Evolutionary conservation across 2,888 invertebrate genomes (phyloP), one percentile per base, ranked within the genome.

Genomic region (Coremacera marginata): DNA sequence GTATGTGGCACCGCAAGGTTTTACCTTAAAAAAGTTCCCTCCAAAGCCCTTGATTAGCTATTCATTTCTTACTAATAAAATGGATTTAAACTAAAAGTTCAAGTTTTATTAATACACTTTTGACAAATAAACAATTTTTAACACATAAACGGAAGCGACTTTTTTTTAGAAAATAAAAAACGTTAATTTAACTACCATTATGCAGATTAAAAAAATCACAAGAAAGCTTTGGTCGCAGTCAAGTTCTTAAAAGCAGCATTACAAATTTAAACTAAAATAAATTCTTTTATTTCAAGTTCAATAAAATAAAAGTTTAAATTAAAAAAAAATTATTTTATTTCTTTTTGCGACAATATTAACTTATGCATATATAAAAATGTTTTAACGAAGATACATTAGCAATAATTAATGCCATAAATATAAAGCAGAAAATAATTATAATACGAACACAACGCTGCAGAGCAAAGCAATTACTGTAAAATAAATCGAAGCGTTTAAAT

Each of bases 71-170:
- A 16, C 22, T 37, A 67, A 67, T 19, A n/a, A 9, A 67, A 44
- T 44, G 19, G 22, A 67, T 25, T 67, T 22, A 44, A 65, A 65
- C 63, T 34, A 65, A 3, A 34, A 67, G 44, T 44, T 68, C 14
- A 25, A 68, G 8, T 14, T 68, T 68, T 67, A 25, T 68, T 68
- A 68, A 51, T 25, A 31, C 27, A 27, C n/a, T 8, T 27, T 25
- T 51, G 11, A 49, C 68, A 49, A 68, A 68, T 68, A 68, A 68
- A 68, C 7, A 44, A 49, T 68, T 68, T 44, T 68, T 68, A 22
- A 68, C 51, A 51, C 27, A 68, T 51, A 19, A 60, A 25, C 14
- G 14, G 9, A 9, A 25, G 27, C 5, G 31, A 31, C 31, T 31
- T 31, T 31, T 31, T 31, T 31, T 31, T 31, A 31, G 5, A 31